These are phyloP conservation scores for Clarias magur DNA, from an alignment of 2,113 vertebrate species.

Conservation along the genomic window DNA sequence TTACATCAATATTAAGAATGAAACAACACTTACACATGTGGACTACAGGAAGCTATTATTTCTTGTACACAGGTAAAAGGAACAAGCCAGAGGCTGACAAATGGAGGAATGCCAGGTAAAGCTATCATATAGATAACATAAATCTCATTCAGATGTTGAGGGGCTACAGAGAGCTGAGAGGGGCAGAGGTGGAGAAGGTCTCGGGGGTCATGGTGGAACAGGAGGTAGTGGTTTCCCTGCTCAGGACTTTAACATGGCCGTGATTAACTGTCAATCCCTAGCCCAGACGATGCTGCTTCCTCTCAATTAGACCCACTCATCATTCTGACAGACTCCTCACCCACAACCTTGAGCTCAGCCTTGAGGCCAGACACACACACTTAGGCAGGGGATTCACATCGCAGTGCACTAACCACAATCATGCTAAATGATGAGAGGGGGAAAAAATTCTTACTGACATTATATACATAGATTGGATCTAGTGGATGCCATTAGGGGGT, in stretches of 20 bases:
- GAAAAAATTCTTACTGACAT: not conserved
- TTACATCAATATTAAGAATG: not conserved
- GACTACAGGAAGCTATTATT: not conserved
- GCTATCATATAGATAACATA: constrained; percentile 60
- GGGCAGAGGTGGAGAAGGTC: not conserved
- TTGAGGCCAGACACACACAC: constrained; percentile 19
- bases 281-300: constrained; percentile 63
- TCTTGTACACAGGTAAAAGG: constrained; percentile 44
- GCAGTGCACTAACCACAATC: constrained; percentile 4
- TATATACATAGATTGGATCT: not conserved
- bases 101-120: constrained; percentile 64
- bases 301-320: constrained; percentile 67
- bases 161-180: constrained; percentile 50
- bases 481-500: not conserved
- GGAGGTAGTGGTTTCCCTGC: constrained; percentile 60
- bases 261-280: constrained; percentile 75
- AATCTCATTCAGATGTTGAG: constrained; percentile 64
- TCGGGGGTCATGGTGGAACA: constrained; percentile 52
- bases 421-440: not conserved
- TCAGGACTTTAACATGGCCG: constrained; percentile 69
- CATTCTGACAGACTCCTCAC: constrained; percentile 64
- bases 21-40: not conserved
- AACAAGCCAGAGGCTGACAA: constrained; percentile 33
- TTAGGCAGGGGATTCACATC: constrained; percentile 7
- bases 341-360: constrained; percentile 67